phyloP scores from a whole-genome alignment of 1,140 invertebrate species.

The Zaprionus lachaisei region DNA sequence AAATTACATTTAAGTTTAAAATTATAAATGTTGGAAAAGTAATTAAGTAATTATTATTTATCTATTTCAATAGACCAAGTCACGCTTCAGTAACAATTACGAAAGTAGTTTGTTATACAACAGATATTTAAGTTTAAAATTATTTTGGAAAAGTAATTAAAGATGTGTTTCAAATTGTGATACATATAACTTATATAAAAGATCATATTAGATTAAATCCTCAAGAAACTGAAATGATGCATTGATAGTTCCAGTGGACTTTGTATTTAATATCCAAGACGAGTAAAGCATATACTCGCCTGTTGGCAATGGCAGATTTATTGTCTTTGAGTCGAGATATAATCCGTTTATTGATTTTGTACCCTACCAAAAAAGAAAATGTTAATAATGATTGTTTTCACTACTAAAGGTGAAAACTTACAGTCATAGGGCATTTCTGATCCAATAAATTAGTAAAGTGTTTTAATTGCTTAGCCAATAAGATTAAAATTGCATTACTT shows the following conservation, averaged over 20 bases:
- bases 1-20: too few relatives aligned
- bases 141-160: too few relatives aligned
- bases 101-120: too few relatives aligned
- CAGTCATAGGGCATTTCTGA: not conserved
- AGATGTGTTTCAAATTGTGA: too few relatives aligned
- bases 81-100: too few relatives aligned
- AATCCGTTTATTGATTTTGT: not conserved
- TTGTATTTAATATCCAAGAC: too few relatives aligned
- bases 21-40: too few relatives aligned
- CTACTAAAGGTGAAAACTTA: not conserved
- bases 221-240: not conserved
- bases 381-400: too few relatives aligned
- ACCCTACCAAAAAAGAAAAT: not conserved
- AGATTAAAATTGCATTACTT: not conserved
- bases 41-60: too few relatives aligned
- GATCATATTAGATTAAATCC: not conserved
- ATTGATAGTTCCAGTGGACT: not conserved
- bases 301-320: slow-evolving; percentile 5
- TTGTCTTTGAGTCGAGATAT: not conserved
- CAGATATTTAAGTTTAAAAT: too few relatives aligned
- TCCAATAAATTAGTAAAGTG: not conserved
- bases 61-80: too few relatives aligned
- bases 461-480: not conserved
- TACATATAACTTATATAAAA: not conserved
- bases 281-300: not conserved